Conservation (phyloP, 2,888 invertebrate genomes). For the Platycheirus rosarum region DNA sequence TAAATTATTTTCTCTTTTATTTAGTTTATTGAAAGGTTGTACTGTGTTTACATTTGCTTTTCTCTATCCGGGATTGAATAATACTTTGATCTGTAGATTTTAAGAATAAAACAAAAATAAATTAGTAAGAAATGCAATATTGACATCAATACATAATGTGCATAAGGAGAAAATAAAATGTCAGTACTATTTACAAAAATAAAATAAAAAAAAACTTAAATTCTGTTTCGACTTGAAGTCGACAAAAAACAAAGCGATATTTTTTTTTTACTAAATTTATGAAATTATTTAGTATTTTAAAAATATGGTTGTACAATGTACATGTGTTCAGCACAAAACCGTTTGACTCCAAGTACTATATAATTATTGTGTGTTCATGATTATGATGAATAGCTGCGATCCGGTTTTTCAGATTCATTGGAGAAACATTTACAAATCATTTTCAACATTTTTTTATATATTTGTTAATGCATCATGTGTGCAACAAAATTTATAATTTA, state of each 20-base stretch:
- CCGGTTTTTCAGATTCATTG: too few relatives aligned
- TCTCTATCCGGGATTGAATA: conserved; percentile 60
- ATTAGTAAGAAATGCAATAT: conserved; percentile 40
- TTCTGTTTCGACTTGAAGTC: conserved; percentile 55
- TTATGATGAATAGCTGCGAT: not conserved
- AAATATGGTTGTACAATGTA: conserved; percentile 63
- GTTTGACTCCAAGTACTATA: conserved; percentile 10
- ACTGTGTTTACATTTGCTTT: conserved; percentile 54
- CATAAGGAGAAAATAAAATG: conserved; percentile 22
- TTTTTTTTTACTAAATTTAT: conserved; percentile 41
- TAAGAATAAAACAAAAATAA: conserved; percentile 32
- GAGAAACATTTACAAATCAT: too few relatives aligned
- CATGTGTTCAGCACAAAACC: conserved; percentile 25
- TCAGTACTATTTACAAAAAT: conserved; percentile 50
- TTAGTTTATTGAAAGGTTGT: conserved; percentile 67
- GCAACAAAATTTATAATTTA: too few relatives aligned
- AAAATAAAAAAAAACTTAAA: conserved; percentile 20
- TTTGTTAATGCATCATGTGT: too few relatives aligned
- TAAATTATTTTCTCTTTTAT: conserved; percentile 27
- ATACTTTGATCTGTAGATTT: conserved; percentile 56
- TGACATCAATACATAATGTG: conserved; percentile 26
- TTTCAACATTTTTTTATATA: too few relatives aligned
- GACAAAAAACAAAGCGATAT: conserved; percentile 48
- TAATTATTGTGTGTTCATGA: not conserved
- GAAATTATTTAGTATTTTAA: conserved; percentile 47